phyloP scores from a whole-genome alignment of 2,797 vertebrate species.

The Poecile montanus region DNA sequence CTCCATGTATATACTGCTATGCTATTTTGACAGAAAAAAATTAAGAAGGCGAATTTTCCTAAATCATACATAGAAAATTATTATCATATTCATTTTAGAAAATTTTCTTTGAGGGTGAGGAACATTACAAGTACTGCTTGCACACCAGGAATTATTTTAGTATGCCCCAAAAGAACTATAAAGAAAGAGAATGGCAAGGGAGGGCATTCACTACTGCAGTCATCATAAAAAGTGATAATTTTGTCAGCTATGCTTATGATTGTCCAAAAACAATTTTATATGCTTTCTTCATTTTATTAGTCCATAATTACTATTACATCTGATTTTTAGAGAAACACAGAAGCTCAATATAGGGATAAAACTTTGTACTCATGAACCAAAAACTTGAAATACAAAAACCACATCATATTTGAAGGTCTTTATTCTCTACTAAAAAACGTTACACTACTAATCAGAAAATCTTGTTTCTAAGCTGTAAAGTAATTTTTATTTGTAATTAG shows the following conservation, averaged over 20 bases:
- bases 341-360: not conserved
- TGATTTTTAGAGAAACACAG: not conserved
- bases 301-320: not conserved
- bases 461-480: not conserved
- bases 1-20: not conserved
- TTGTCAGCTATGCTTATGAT: not conserved
- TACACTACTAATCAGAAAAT: not conserved
- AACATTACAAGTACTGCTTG: not conserved
- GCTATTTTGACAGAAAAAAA: not conserved
- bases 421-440: not conserved
- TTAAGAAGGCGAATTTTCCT: not conserved
- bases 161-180: not conserved
- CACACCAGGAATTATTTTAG: not conserved
- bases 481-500: not conserved
- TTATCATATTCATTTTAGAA: not conserved
- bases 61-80: not conserved
- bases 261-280: fast-evolving
- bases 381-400: not conserved
- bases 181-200: not conserved
- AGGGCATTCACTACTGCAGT: not conserved
- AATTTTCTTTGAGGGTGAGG: not conserved
- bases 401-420: not conserved
- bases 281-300: not conserved
- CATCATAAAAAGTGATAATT: not conserved
- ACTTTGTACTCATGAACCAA: not conserved